Percentiles rank a stretch among this genome's conserved stretches.
Evolutionary conservation across 1,140 invertebrate species (phyloP).

Genomic region (Caenorhabditis inopinata): DNA sequence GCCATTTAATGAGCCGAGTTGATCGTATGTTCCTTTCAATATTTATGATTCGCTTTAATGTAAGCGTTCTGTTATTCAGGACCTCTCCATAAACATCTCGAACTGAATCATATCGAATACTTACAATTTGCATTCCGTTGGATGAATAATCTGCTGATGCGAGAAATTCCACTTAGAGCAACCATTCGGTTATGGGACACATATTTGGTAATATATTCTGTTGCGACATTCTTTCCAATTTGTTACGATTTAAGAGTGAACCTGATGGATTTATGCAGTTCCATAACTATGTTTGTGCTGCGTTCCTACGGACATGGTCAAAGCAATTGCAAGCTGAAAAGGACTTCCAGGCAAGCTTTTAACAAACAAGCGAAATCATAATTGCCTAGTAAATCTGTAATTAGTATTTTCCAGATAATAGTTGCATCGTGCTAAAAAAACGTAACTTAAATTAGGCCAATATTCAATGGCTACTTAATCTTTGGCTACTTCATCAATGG

Average conservation of each 20-base stretch:
- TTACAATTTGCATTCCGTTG: constrained; percentile 99
- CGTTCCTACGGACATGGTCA: constrained; percentile 93
- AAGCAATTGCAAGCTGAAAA: constrained; percentile 82
- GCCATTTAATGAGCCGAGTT: constrained; percentile 91
- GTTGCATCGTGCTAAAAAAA: no score
- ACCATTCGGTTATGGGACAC: constrained; percentile 99
- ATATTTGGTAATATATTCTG: constrained; percentile 76
- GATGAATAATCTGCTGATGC: constrained; percentile 98
- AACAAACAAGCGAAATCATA: no score
- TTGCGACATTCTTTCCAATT: background rate
- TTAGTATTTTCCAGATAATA: no score
- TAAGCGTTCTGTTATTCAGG: constrained; percentile 47
- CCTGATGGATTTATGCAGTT: constrained; percentile 92
- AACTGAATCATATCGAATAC: constrained; percentile 91
- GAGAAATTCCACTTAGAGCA: constrained; percentile 92
- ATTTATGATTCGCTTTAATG: background rate
- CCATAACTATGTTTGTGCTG: constrained; percentile 97
- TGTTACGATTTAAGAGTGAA: constrained; percentile 72
- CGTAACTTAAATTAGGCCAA: no score
- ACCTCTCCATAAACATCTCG: constrained; percentile 79
- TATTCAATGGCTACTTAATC: no score
- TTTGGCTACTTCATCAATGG: no score
- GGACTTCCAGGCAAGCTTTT: constrained; percentile 86
- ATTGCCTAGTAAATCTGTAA: no score
- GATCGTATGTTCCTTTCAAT: constrained; percentile 74